A percentile compares a stretch with the other conserved stretches of the same genome.
phyloP scores from a whole-genome alignment of 2,888 invertebrate genomes.

The Colletes collaris region DNA sequence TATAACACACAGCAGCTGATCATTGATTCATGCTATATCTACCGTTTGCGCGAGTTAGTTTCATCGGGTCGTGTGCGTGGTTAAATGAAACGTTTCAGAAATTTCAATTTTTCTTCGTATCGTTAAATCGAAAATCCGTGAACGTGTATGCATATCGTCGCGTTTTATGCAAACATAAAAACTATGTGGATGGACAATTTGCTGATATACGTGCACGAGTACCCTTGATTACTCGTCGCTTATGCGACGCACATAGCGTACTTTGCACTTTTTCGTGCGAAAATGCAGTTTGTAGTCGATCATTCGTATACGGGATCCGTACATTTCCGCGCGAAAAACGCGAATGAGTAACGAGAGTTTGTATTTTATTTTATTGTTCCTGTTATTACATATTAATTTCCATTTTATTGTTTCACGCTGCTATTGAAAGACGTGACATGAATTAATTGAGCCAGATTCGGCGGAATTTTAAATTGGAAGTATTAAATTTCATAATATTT shows the following conservation, averaged over 20 bases:
- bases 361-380: conserved; percentile 52
- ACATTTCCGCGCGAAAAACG: conserved; percentile 35
- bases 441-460: conserved; percentile 40
- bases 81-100: background rate
- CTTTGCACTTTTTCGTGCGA: conserved; percentile 52
- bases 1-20: too few species aligned
- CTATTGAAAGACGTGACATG: conserved; percentile 42
- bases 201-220: conserved; percentile 33
- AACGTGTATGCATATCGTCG: background rate
- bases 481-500: conserved; percentile 16
- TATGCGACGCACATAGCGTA: conserved; percentile 45
- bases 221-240: conserved; percentile 11
- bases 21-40: too few species aligned
- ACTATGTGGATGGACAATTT: conserved; percentile 45
- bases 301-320: conserved; percentile 23
- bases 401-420: conserved; percentile 40
- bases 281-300: conserved; percentile 50
- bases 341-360: conserved; percentile 35
- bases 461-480: conserved; percentile 26
- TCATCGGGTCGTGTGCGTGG: background rate
- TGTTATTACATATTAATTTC: conserved; percentile 54
- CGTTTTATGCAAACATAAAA: conserved; percentile 36
- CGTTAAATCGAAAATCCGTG: conserved; percentile 18
- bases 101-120: background rate
- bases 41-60: too few species aligned